Evolutionary conservation across 2,888 invertebrate genomes (phyloP).

Genomic region (Dexiosoma caninum): DNA sequence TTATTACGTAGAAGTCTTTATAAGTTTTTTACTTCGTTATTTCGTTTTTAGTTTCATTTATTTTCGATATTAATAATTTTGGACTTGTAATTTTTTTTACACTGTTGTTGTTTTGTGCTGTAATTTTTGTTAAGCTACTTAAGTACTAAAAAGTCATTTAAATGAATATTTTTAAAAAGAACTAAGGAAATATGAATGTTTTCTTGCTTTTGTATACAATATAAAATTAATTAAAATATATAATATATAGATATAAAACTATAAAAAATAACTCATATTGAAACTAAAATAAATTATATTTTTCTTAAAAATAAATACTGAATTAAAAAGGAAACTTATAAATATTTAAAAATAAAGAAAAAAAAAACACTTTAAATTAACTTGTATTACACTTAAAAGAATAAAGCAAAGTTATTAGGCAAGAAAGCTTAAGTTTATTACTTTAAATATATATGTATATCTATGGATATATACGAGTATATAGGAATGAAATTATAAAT

Average conservation of each 20-base stretch:
- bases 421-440: conserved; percentile 57
- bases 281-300: conserved; percentile 42
- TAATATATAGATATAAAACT: not conserved
- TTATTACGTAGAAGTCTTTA: not conserved
- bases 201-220: conserved; percentile 46
- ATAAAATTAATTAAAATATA: not conserved
- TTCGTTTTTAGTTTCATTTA: conserved; percentile 22
- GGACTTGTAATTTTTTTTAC: conserved; percentile 13
- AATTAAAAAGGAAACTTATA: conserved; percentile 20
- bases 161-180: conserved; percentile 1
- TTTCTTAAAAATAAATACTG: conserved; percentile 35
- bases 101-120: conserved; percentile 58
- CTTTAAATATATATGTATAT: conserved; percentile 26
- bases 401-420: conserved; percentile 55
- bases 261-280: conserved; percentile 14
- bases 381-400: conserved; percentile 36
- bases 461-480: not conserved
- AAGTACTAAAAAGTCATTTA: conserved; percentile 23
- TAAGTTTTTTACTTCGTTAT: not conserved
- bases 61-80: conserved; percentile 1
- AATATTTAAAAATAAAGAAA: conserved; percentile 16
- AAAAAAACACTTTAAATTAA: conserved; percentile 13
- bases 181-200: conserved; percentile 19
- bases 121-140: conserved; percentile 46
- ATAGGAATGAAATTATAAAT: conserved; percentile 25